Evolutionary conservation across 2,888 invertebrate species (phyloP), one percentile per base, ranked within the genome.

Genomic region (Gisinianus flammeolus): DNA sequence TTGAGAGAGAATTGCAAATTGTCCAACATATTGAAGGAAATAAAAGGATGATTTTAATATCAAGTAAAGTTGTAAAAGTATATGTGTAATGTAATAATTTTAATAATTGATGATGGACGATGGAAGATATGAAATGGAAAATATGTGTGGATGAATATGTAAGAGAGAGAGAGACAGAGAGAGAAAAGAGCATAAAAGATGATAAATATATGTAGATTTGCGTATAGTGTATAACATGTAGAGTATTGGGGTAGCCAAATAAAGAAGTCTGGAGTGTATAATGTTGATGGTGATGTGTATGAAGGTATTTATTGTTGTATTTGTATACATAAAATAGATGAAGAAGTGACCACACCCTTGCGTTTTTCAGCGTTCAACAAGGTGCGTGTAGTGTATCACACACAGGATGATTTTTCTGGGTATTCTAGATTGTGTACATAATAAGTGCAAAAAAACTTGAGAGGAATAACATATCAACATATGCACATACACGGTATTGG

Each of bases 291-390:
- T 44, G 44, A 44, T 44, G 44, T 44, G 16, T 44, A n/a, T n/a
- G 19, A 44, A 44, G 44, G 44, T 44, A 44, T 44, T 44, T 44
- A 44, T 44, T 44, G 44, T 44, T 44, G 44, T 4, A 19, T 44
- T 16, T 44, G 35, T 35, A 35, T 62, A 24, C 24, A 24, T 10
- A 5, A 62, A 54, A n/a, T 56, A 62, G 54, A 5, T 35, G 35
- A 62, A 62, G 62, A 28, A 28, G 62, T 69, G 69, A 69, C 69
- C 69, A 69, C 69, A 69, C 69, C 69, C 69, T 69, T 22, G 67
- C 6, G 44, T 16, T 58, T 24, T 24, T 44, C 44, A 44, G 12
- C 44, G 19, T 44, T 44, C 44, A 44, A 44, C 6, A 44, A 44
- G 44, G 44, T 44, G 44, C 44, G 44, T 44, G 44, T 44, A 44